These are phyloP conservation scores for Xestoiulus laeticollis DNA, from an alignment of 2,888 invertebrate species.

Conservation along the genomic window DNA sequence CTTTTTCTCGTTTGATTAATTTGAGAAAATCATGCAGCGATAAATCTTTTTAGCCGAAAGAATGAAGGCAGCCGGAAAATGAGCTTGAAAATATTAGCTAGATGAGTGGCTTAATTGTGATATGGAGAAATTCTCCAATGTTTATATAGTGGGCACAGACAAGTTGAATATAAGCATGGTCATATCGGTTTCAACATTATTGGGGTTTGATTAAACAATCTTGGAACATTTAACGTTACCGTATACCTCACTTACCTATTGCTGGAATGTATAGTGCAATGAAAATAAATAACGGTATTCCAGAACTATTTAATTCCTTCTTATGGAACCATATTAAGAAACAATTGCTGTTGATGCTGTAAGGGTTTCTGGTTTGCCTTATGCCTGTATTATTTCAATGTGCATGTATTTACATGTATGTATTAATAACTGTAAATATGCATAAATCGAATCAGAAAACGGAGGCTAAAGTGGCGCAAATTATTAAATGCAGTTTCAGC, in stretches of 20 bases:
- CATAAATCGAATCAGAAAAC: background rate
- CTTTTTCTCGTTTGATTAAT: background rate
- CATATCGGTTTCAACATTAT: background rate
- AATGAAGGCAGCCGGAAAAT: slow-evolving; percentile 15
- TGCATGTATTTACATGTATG: too few relatives aligned
- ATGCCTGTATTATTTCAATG: too few relatives aligned
- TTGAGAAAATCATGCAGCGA: background rate
- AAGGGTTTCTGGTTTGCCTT: too few relatives aligned
- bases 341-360: too few relatives aligned
- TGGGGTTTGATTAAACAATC: background rate
- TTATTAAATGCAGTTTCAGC: background rate
- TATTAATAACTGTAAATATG: background rate
- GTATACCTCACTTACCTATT: background rate
- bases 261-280: background rate
- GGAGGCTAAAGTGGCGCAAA: background rate
- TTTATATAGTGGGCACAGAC: background rate
- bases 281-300: background rate
- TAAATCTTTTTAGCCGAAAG: background rate
- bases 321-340: too few relatives aligned
- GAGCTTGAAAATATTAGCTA: background rate
- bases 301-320: too few relatives aligned
- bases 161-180: background rate
- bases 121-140: background rate
- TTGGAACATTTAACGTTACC: background rate
- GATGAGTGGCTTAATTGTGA: background rate